phyloP scores from a whole-genome alignment of 2,888 invertebrate species.

The Eudemis profundana region DNA sequence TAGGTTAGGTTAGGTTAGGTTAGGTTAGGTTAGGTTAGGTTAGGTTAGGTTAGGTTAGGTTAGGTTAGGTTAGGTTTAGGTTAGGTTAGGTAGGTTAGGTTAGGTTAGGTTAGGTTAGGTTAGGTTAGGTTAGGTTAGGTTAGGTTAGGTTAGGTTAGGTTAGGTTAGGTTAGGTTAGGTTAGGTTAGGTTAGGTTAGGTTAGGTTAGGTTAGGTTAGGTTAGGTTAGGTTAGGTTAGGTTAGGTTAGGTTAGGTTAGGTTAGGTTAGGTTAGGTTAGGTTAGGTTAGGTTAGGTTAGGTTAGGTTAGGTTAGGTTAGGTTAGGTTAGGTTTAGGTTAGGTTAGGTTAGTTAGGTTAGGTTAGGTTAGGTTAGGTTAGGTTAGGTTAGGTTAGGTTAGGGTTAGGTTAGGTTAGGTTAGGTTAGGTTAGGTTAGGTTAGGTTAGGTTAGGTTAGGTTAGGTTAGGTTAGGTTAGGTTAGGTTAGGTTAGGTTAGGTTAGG shows the following conservation, averaged over 20 bases:
- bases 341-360: constrained; percentile 31
- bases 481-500: constrained; percentile 40
- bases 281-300: constrained; percentile 44
- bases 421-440: constrained; percentile 43
- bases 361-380: constrained; percentile 43
- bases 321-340: constrained; percentile 38
- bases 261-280: constrained; percentile 44
- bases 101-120: background rate
- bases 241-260: constrained; percentile 44
- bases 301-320: constrained; percentile 44
- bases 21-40: no score
- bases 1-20: no score
- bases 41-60: no score
- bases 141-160: constrained; percentile 41
- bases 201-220: constrained; percentile 36
- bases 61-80: no score
- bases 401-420: constrained; percentile 45
- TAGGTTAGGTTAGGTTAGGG: constrained; percentile 43
- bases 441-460: constrained; percentile 44
- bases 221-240: constrained; percentile 40
- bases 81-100: no score
- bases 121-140: constrained; percentile 38
- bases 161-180: constrained; percentile 40
- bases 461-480: constrained; percentile 44
- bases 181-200: constrained; percentile 41